Evolutionary conservation across 2,797 vertebrate species (phyloP).

Genomic region (Enteromius paludinosus): DNA sequence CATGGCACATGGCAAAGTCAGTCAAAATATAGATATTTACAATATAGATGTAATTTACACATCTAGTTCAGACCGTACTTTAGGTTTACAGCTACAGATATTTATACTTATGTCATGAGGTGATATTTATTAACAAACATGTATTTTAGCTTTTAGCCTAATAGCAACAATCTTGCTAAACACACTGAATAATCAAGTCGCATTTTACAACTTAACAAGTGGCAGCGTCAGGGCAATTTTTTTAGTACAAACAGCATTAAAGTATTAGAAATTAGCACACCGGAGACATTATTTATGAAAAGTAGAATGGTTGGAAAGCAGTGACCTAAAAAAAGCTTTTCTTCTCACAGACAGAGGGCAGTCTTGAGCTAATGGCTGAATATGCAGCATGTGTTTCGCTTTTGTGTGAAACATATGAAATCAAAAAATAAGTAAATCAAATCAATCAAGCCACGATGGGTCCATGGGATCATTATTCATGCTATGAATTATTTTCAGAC

Average conservation of each 20-base stretch:
- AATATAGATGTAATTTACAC: not conserved
- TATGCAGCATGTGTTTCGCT: conserved; percentile 57
- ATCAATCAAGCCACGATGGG: conserved; percentile 43
- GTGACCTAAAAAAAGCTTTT: conserved; percentile 21
- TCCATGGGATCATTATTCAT: conserved; percentile 39
- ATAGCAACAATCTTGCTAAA: not conserved
- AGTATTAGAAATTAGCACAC: conserved; percentile 28
- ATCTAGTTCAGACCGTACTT: not conserved
- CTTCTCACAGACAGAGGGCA: conserved; percentile 55
- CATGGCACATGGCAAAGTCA: not conserved
- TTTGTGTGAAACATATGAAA: conserved; percentile 49
- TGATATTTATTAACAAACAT: not conserved
- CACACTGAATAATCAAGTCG: not conserved
- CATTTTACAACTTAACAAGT: conserved; percentile 6
- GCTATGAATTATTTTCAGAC: conserved; percentile 38
- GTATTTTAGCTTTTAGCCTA: not conserved
- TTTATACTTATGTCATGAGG: not conserved
- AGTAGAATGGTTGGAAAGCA: conserved; percentile 12
- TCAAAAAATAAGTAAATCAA: conserved; percentile 51
- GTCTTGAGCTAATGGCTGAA: conserved; percentile 45
- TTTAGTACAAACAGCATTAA: conserved; percentile 29
- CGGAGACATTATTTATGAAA: conserved; percentile 13
- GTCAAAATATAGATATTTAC: not conserved
- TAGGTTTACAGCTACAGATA: not conserved
- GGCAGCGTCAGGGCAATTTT: not conserved